These are phyloP conservation scores for Clarias pachynema DNA, from an alignment of 2,797 vertebrate species.

Conservation along the genomic window DNA sequence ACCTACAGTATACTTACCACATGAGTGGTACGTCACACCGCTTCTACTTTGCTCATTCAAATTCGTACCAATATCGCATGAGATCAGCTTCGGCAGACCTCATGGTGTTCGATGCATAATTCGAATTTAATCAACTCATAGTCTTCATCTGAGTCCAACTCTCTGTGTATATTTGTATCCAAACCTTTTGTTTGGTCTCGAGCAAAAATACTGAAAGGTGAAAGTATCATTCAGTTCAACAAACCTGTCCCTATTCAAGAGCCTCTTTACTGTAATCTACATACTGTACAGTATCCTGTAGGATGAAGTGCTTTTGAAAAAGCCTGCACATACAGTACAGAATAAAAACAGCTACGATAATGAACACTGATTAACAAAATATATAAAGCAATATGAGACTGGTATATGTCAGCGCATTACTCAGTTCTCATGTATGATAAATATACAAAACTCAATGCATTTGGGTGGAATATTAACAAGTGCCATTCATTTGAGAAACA, in stretches of 20 bases:
- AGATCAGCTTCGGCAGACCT: not conserved
- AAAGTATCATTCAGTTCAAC: not conserved
- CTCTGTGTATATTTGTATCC: not conserved
- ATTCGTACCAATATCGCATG: not conserved
- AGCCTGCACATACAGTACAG: not conserved
- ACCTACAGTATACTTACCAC: not conserved
- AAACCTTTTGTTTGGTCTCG: slow-evolving; percentile 1
- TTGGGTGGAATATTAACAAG: slow-evolving; percentile 14
- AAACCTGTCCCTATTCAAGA: slow-evolving; percentile 7
- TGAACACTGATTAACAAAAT: not conserved
- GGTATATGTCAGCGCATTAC: not conserved
- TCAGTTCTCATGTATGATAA: not conserved
- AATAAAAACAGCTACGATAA: not conserved
- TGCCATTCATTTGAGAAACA: slow-evolving; percentile 18
- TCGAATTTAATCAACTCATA: not conserved
- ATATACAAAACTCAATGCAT: not conserved
- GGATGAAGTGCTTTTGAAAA: not conserved
- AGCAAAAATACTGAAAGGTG: not conserved
- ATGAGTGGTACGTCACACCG: not conserved
- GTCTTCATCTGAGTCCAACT: not conserved
- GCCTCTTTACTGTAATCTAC: not conserved
- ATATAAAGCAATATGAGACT: not conserved
- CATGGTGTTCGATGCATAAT: not conserved
- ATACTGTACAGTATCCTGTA: not conserved
- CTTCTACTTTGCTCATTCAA: not conserved